Base-by-base conservation (phyloP, 2,113 vertebrate genomes). In the Amphilophus citrinellus region DNA sequence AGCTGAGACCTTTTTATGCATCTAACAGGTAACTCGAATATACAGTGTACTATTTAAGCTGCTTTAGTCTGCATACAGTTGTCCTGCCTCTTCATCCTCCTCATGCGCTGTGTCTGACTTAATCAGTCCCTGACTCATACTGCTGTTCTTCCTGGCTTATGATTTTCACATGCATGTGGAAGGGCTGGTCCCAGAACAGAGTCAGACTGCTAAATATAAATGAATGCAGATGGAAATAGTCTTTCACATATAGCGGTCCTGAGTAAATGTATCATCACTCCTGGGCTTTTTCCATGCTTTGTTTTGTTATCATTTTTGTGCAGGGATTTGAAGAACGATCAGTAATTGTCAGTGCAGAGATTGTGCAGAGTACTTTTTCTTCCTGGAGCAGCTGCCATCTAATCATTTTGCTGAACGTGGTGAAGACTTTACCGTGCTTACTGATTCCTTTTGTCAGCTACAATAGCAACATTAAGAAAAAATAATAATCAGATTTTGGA, bases 1-100 rank as follows among this genome's bases (percentile, higher is more conserved):
- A 0, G 44, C 44, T 73, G 10, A 73, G 0, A 53, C 66, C 66
- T 53, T 73, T 53, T 1, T 73, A 32, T 73, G 66, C 6, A 53
- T 73, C 44, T 30, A 7, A 0, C 30, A 50, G 24, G 17, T 53
- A 73, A 73, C 44, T 2, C 10, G 4, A 20, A 0, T 0, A 73
- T 32, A 53, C 4, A 18, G 44, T 20, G 5, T 17, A 30, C 44
- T 8, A 20, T 32, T 73, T 32, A n/a, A 53, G 44, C 2, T 32
- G 27, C 66, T 73, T 73, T 27, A 73, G 66, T 30, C 17, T 3
- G 17, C 30, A 30, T 1, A 0, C 24, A 73, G 24, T 18, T 32
- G 44, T 10, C 2, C 44, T 73, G 44, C 27, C 32, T 30, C 10
- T 73, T n/a, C 6, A 24, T 53, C 66, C 6, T 6, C 24, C 44